Base-by-base conservation (phyloP, 1,140 invertebrate genomes). In the Antheraea mylitta region DNA sequence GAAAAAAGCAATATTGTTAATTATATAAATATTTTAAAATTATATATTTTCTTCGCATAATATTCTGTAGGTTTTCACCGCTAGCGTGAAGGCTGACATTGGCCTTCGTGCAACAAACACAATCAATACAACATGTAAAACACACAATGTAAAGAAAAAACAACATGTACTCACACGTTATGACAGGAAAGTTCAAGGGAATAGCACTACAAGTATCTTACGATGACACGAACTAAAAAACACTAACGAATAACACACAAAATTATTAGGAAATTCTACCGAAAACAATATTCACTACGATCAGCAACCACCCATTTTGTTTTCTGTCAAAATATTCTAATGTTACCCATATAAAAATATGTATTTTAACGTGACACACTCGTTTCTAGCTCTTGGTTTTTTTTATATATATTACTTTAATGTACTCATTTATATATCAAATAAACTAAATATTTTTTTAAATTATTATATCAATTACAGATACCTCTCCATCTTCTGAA, bases 111-210 rank as follows among this genome's bases (percentile, higher is more conserved):
- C 70, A 63, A 58, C 67, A 68, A 75, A 60, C 74, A 81, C 74
- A 89, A 89, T 89, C 86, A 79, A 89, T 89, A 88, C 77, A 75
- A 74, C 36, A 68, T 71, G 75, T 75, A 75, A 72, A 76, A 74
- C 68, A 63, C 45, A 66, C 53, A 66, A 67, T 67, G 36, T 69
- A 71, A 73, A 69, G 60, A 73, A 81, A 77, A 76, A 53, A 68
- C 22, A 36, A 65, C 36, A 30, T 48, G 62, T 80, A 83, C 80
- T 81, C 69, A 81, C 81, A 70, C 76, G 61, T 60, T 74, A 64
- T 78, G 63, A 75, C 71, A 76, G 74, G 71, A 73, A 75, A 73
- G 30, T 63, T 60, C 74, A 75, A 76, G 72, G 63, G 74, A 70
- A 64, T 60, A 69, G 74, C 78, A 78, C 76, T 75, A 80, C 18